Conservation (phyloP, 2,888 invertebrate genomes). For the Tipula confusa region DNA sequence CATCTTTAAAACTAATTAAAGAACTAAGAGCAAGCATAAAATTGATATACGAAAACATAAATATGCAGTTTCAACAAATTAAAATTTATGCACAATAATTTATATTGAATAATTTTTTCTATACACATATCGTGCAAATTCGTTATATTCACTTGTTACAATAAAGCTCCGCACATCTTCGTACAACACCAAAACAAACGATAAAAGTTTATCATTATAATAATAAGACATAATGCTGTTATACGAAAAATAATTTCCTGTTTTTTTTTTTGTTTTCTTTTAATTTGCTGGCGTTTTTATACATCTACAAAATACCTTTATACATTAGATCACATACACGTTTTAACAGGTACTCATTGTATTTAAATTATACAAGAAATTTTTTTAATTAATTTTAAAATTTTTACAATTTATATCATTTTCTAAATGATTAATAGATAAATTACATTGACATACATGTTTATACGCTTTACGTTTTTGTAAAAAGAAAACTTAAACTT, state of each 20-base stretch:
- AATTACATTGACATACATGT: background rate
- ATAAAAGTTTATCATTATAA: background rate
- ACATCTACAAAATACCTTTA: background rate
- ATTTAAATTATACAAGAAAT: background rate
- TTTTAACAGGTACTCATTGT: background rate
- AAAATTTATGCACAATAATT: background rate
- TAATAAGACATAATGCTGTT: background rate
- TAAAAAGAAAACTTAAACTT: background rate
- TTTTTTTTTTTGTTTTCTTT: background rate
- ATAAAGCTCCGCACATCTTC: background rate
- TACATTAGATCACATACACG: background rate
- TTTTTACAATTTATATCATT: background rate
- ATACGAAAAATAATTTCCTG: slow-evolving; percentile 7
- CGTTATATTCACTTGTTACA: background rate
- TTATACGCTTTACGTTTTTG: background rate
- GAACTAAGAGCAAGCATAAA: background rate
- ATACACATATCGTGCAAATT: no score
- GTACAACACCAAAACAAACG: background rate
- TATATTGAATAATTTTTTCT: background rate
- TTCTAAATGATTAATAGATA: background rate
- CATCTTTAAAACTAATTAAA: background rate
- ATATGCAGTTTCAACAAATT: background rate
- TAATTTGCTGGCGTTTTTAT: no score
- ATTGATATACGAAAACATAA: background rate
- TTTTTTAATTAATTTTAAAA: background rate